A percentile compares a stretch with the other conserved stretches of the same genome.
Conservation (phyloP, 2,888 invertebrate genomes). For the Phragmatobia fuliginosa region DNA sequence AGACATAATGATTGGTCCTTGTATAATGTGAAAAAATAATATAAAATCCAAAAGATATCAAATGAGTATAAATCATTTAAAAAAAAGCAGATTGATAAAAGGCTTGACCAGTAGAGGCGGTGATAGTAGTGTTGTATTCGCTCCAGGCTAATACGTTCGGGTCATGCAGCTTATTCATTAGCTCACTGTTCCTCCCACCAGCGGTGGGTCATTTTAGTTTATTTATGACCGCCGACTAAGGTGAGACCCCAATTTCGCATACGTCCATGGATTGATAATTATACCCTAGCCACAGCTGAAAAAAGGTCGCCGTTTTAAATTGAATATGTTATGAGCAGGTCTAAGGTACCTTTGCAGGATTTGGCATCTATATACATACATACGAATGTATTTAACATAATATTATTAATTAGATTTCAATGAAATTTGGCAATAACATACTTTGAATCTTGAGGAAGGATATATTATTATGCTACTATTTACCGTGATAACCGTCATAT, state of each 20-base stretch:
- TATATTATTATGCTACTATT: too few relatives aligned
- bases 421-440: too few relatives aligned
- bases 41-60: background rate
- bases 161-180: conserved; percentile 79
- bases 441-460: too few relatives aligned
- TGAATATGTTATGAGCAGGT: conserved; percentile 69
- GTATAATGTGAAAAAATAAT: background rate
- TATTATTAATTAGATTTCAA: too few relatives aligned
- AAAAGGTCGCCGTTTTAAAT: conserved; percentile 80
- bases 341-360: conserved; percentile 35
- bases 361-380: conserved; percentile 18
- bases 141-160: conserved; percentile 40
- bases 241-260: conserved; percentile 87
- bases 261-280: conserved; percentile 82
- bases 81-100: conserved; percentile 4
- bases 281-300: conserved; percentile 80
- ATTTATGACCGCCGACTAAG: conserved; percentile 82
- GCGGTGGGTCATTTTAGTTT: conserved; percentile 81
- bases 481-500: too few relatives aligned
- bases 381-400: too few relatives aligned
- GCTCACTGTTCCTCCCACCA: conserved; percentile 80
- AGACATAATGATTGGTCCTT: background rate
- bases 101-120: conserved; percentile 35
- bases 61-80: background rate
- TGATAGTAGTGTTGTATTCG: conserved; percentile 24